Evolutionary conservation across 2,797 vertebrate genomes (phyloP), one percentile per base, ranked within the genome.

Genomic region (Lagodon rhomboides): DNA sequence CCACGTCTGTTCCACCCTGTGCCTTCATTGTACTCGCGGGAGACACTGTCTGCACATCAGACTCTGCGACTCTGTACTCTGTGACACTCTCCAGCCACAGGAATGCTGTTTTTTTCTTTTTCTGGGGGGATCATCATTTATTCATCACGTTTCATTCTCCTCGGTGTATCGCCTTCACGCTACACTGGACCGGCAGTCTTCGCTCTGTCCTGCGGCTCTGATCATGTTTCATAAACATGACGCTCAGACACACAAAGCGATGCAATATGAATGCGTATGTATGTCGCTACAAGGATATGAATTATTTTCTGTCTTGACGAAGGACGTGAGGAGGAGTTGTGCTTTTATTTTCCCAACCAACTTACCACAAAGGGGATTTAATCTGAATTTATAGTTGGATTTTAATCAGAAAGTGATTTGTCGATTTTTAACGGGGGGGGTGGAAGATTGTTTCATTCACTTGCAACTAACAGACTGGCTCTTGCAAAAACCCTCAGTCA

Each of bases 221-320:
- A 75, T 91, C 86, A 34, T 44, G 73, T 92, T 88, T 80, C 89
- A 76, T 64, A 77, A 85, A 83, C 69, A 49, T 5, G 44, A 3
- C 1, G 3, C 63, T 71, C 22, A 17, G 7, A 73, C 68, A 49
- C 47, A 74, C 73, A 75, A 61, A 54, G 76, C 9, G 10, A 20
- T 59, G 54, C 50, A 82, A 23, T 25, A 70, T 67, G 68, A 51
- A 74, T 62, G 25, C 38, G 18, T 34, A 4, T 49, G n/a, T n/a
- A 30, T 75, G 66, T 3, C 30, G 76, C 70, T 49, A n/a, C 46
- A 13, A 13, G n/a, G 38, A n/a, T 38, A 17, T 59, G 11, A 65
- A 59, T 84, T 38, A 75, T 63, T 81, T 55, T 61, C 22, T 46
- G 13, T 46, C 38, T 43, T 34, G 10, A 38, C 17, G 30, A 4